Percentiles rank a stretch among this genome's conserved stretches.
These are phyloP conservation scores for Caenorhabditis sp. DNA, from an alignment of 2,888 invertebrate species.

Conservation along the genomic window DNA sequence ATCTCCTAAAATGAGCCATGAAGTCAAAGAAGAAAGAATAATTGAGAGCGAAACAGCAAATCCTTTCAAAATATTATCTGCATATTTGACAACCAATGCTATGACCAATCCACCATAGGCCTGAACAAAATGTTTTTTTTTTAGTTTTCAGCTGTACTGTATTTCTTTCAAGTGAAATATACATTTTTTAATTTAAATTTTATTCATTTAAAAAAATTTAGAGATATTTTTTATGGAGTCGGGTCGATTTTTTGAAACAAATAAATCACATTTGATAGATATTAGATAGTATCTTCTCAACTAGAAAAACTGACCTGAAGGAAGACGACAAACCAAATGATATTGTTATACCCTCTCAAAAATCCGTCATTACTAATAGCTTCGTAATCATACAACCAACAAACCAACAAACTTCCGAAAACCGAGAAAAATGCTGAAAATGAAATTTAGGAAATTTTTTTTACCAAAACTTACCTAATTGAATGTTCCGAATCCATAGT, in stretches of 20 bases:
- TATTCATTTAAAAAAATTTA: too few species aligned
- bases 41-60: slow-evolving; percentile 76
- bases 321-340: slow-evolving; percentile 73
- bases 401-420: slow-evolving; percentile 72
- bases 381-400: slow-evolving; percentile 72
- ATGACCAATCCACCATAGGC: slow-evolving; percentile 74
- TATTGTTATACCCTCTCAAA: slow-evolving; percentile 73
- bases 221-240: too few species aligned
- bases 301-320: slow-evolving; percentile 71
- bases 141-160: neutral
- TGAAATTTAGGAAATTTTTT: neutral
- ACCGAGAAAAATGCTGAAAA: slow-evolving; percentile 73
- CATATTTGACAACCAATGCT: slow-evolving; percentile 75
- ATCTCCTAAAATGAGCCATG: slow-evolving; percentile 73
- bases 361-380: slow-evolving; percentile 73
- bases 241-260: too few species aligned
- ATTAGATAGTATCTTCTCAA: neutral
- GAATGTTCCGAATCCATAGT: slow-evolving; percentile 74
- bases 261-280: too few species aligned
- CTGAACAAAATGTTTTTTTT: slow-evolving; percentile 62
- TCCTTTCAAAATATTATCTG: slow-evolving; percentile 76
- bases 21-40: slow-evolving; percentile 73
- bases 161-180: too few species aligned
- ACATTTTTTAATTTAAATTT: too few species aligned
- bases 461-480: slow-evolving; percentile 72